Base-by-base conservation (phyloP, 2,113 vertebrate species). In the Triplophysa rosa region DNA sequence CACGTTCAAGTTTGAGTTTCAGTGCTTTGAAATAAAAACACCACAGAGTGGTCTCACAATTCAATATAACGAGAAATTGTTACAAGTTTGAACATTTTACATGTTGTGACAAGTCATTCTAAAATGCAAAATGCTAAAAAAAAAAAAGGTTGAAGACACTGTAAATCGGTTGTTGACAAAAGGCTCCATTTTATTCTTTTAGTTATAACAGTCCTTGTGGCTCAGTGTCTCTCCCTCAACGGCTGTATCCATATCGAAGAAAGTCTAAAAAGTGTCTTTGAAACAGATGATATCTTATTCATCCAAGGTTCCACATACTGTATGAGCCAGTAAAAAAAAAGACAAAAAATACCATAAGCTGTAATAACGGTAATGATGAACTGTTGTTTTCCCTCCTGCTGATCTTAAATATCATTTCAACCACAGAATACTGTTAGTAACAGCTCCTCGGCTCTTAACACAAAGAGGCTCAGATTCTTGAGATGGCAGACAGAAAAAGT, bases 131-230 rank as follows among this genome's bases (percentile, higher is more conserved):
- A 42, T 42, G 23, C 33, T 19, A 59, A 68, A 26, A 63, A 80
- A 52, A n/a, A n/a, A n/a, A n/a, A n/a, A n/a, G n/a, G 47, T 56
- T 26, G 21, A 66, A 26, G 23, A 73, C 21, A 74, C 58, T 11
- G 16, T 63, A 0, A 47, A 19, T 17, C 72, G 19, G 23, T 74
- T 74, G 40, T 63, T 63, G 72, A 63, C 70, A 45, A 74, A 74
- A 74, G 72, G 59, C 58, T 74, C 72, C 9, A 49, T 63, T 74
- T 74, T 74, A 74, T 74, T 74, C 10, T 37, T 21, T 24, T 42
- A 26, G 19, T 72, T 40, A 58, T 58, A 71, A 56, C n/a, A 59
- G 58, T 49, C 49, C 8, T 26, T 19, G 59, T 64, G n/a, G 78
- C 37, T 67, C 16, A 26, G 16, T 23, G 23, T 77, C 37, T 11